A percentile compares a stretch with the other conserved stretches of the same genome.
Conservation (phyloP, 2,113 vertebrate genomes). For the Oriolus oriolus region DNA sequence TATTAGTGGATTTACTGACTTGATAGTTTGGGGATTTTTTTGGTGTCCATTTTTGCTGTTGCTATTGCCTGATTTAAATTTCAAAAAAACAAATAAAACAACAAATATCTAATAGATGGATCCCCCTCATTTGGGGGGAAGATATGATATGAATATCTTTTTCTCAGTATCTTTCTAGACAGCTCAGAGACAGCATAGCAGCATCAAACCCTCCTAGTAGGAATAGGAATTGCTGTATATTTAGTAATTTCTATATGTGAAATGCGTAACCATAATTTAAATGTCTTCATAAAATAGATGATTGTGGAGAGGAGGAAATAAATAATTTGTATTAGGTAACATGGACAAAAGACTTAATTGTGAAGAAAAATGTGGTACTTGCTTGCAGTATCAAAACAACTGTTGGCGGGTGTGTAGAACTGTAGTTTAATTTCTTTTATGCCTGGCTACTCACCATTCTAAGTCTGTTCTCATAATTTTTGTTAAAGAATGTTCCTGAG, state of each 20-base stretch:
- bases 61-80: neutral
- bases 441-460: slow-evolving; percentile 14
- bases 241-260: neutral
- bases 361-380: neutral
- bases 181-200: neutral
- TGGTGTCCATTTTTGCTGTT: neutral
- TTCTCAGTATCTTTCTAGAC: neutral
- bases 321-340: neutral
- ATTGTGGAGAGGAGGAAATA: neutral
- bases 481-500: slow-evolving; percentile 89
- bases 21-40: neutral
- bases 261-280: neutral
- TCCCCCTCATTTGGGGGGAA: neutral
- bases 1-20: neutral
- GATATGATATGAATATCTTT: neutral
- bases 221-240: neutral
- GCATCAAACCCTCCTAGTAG: neutral
- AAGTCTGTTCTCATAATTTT: slow-evolving; percentile 50
- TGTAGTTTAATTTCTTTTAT: neutral
- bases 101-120: neutral
- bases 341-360: neutral
- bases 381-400: neutral
- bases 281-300: neutral
- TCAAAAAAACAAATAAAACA: neutral
- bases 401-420: neutral